Evolutionary conservation across 2,888 invertebrate species (phyloP), one percentile per base, ranked within the genome.

Genomic region (Philaethria dido): DNA sequence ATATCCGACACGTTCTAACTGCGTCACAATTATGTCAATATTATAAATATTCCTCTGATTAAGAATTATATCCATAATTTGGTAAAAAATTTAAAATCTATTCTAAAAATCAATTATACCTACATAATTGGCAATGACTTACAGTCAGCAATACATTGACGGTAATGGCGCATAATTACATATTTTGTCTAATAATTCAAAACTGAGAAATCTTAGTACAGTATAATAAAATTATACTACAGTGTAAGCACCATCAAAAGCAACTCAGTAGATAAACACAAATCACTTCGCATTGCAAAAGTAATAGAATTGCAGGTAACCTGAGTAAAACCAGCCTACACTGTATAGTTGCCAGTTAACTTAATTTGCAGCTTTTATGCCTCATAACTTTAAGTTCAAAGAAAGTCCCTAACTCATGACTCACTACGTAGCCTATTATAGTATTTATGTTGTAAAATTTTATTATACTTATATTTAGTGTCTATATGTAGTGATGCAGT

Each of bases 311-410:
- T 22, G 42, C 42, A 57, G 14, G 57, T 57, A 57, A 42, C 57
- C 18, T 57, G 42, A 39, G 42, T 42, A n/a, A n/a, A 57, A 25
- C n/a, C 42, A 14, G 39, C 39, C 57, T 11, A 55, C 22, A n/a
- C 39, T 39, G 39, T 22, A 42, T 39, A 57, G 39, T 57, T 42
- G 29, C 22, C 29, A 47, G 60, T 60, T 45, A 60, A 50, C 50
- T 62, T 48, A 39, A 50, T 33, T 62, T 62, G 36, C 50, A 42
- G 50, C 18, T 64, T 68, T 68, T 64, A 68, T 55, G 64, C 39
- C 42, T 20, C 44, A 61, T 64, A 64, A 61, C 47, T 64, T 47
- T 55, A 33, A 47, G 29, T 29, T 64, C 68, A 44, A 61, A 59
- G 68, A 64, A 61, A 68, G 60, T 42, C 42, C 16, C 45, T 59